Base-by-base conservation (phyloP, 1,140 invertebrate species). In the Battus philenor region DNA sequence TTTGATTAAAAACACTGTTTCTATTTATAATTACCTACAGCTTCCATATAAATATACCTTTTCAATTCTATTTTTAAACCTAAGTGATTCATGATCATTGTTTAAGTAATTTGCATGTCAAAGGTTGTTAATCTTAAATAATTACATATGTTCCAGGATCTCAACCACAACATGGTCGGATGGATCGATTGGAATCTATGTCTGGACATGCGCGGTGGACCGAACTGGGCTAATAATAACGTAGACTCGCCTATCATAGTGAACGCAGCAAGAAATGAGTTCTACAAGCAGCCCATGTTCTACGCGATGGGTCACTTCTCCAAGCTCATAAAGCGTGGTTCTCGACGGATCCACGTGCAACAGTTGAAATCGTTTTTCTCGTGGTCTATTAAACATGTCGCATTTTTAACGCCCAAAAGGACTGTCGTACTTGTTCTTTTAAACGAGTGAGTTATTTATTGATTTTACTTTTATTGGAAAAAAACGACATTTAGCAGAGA, bases 171-270 rank as follows among this genome's bases (percentile, higher is more conserved):
- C 71, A 87, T 88, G 55, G 90, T 88, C 66, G 91, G 93, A 1
- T 96, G 94, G 94, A 87, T 94, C 2, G 96, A 97, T 68, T 97
- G 96, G 96, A 97, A 97, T 77, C 67, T 97, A 0, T 92, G 90
- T n/a, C 70, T 97, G 4, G 87, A 95, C 60, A 69, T 87, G 54
- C 54, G 85, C 17, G 95, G 95, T 29, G 95, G 94, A 1, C 95
- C 95, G 0, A 96, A 91, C 62, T 96, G 91, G 89, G 89, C 88
- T 0, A 66, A 88, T 0, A 94, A 95, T 67, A 88, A 79, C 64
- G 92, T 94, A 0, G 95, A 97, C 71, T 86, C 93, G 0, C 87
- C 94, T 0, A 90, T 97, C 26, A 90, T 97, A 44, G 90, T 95
- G 0, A 91, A 94, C 60, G 72, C 87, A 0, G 74, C 77, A 6